phyloP scores from a whole-genome alignment of 2,797 vertebrate genomes.

The Lepus oiostolus region DNA sequence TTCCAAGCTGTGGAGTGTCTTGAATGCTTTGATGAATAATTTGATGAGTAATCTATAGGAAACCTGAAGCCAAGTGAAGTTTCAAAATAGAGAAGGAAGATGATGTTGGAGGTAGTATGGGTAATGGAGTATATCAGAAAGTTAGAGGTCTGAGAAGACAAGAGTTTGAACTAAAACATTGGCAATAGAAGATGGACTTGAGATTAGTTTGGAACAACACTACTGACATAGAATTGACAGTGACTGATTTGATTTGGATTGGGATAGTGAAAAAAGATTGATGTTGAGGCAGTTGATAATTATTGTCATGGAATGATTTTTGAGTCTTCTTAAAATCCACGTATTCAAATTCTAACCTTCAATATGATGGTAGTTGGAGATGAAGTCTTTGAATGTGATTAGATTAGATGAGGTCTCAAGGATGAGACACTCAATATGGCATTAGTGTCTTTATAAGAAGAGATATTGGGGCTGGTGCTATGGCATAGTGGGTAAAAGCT shows the following conservation, averaged over 20 bases:
- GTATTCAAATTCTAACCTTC: neutral
- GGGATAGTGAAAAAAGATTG: neutral
- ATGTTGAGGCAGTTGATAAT: neutral
- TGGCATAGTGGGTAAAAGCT: too few species aligned
- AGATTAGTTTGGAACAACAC: slow-evolving; percentile 5
- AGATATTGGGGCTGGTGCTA: too few species aligned
- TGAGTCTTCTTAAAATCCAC: neutral
- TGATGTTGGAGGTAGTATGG: neutral
- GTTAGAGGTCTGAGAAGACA: neutral
- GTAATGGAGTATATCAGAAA: neutral
- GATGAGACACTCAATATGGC: neutral
- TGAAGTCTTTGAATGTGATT: neutral
- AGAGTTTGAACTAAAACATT: neutral
- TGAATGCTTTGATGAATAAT: neutral
- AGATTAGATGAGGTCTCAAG: neutral
- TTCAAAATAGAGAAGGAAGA: slow-evolving; percentile 14
- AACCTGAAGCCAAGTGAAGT: neutral
- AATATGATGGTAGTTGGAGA: neutral
- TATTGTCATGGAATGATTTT: neutral
- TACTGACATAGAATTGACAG: neutral
- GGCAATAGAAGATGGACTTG: neutral
- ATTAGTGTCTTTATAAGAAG: neutral
- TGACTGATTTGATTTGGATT: neutral
- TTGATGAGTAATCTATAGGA: neutral
- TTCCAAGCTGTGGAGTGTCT: neutral